Conservation (phyloP, 2,888 invertebrate genomes). For the Chouioia cunea region DNA sequence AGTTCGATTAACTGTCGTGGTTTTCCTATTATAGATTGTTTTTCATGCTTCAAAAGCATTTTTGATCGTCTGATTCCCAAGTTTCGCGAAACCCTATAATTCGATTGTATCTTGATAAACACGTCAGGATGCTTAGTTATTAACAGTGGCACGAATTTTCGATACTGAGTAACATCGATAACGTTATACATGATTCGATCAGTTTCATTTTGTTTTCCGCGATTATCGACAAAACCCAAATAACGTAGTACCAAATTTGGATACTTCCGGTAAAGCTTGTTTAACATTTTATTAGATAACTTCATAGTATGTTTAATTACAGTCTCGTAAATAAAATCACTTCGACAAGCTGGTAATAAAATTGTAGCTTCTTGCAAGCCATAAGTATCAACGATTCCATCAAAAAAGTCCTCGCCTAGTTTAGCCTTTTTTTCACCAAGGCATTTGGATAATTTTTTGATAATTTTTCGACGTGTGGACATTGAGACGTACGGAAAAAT, state of each 20-base stretch:
- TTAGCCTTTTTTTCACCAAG: slow-evolving; percentile 47
- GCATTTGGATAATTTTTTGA: slow-evolving; percentile 54
- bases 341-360: slow-evolving; percentile 56
- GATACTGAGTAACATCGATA: slow-evolving; percentile 44
- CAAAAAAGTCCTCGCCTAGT: slow-evolving; percentile 59
- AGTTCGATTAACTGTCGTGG: slow-evolving; percentile 52
- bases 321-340: slow-evolving; percentile 53
- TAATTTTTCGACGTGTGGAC: slow-evolving; percentile 56
- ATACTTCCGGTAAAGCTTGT: slow-evolving; percentile 53
- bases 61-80: slow-evolving; percentile 53
- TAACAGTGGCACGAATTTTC: slow-evolving; percentile 51
- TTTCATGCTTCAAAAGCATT: slow-evolving; percentile 55
- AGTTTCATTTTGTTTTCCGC: slow-evolving; percentile 26
- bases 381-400: slow-evolving; percentile 49
- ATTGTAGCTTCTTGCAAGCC: slow-evolving; percentile 53
- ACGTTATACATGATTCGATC: slow-evolving; percentile 36
- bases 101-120: slow-evolving; percentile 48
- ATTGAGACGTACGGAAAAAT: slow-evolving; percentile 58
- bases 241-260: slow-evolving; percentile 58
- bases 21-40: slow-evolving; percentile 49
- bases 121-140: slow-evolving; percentile 52
- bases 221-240: slow-evolving; percentile 50
- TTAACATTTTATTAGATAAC: slow-evolving; percentile 47
- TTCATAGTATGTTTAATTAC: slow-evolving; percentile 49
- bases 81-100: slow-evolving; percentile 3